Evolutionary conservation across 2,113 vertebrate species (phyloP), one percentile per base, ranked within the genome.

Genomic region (Plecotus auritus): DNA sequence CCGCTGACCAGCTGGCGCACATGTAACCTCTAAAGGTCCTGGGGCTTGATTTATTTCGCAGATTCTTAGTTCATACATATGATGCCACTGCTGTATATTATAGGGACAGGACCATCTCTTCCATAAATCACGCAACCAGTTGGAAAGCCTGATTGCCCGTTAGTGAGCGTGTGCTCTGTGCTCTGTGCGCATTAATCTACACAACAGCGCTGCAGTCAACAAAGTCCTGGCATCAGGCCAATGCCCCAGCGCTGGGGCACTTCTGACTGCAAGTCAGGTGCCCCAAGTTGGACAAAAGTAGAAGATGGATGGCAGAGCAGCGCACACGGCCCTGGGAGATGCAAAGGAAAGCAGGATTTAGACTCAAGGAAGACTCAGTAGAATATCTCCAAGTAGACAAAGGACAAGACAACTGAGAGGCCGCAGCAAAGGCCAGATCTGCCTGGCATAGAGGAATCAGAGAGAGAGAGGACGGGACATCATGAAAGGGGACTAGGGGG

Each of bases 121-220:
- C 94, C 67, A 93, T 96, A 96, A 97, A 97, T 97, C 93, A 90
- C 86, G 95, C 91, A 95, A 96, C 97, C 90, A 56, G 69, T 45
- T 87, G 92, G 82, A 95, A 97, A 92, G 85, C 14, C 69, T 64
- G 92, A 94, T 95, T 54, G 77, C 85, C 85, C 82, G 49, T 93
- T 95, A 95, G 92, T 67, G 95, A 88, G 76, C 56, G 92, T 91
- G 82, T 35, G 69, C 90, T 96, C 84, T 90, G 76, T 40, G 67
- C 90, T 95, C 85, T 3, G 0, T 82, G 92, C 90, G 70, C 97
- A 92, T 96, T 91, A 96, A 96, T 97, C 97, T 66, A 64, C 56
- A 92, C 64, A 7, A 82, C n/a, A 7, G 51, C 40, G 78, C 85
- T 92, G 69, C 61, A 67, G 93, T 80, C 97, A 91, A 61, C 95